Percentiles rank a stretch among this genome's conserved stretches.
Conservation (phyloP, 2,797 vertebrate species). For the Thunnus albacares region DNA sequence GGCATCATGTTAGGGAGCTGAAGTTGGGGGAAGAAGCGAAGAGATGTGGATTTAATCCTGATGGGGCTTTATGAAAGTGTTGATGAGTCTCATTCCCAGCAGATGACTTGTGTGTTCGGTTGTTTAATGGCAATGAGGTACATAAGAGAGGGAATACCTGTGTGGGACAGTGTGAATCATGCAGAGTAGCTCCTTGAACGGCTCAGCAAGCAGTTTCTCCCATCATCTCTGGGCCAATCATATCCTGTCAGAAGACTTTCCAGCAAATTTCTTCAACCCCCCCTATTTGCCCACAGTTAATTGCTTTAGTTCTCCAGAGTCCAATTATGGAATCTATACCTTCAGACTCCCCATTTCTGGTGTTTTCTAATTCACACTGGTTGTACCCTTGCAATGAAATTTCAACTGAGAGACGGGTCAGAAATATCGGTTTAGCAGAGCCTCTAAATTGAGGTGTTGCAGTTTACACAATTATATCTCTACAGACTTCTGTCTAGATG, state of each 20-base stretch:
- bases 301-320: slow-evolving; percentile 55
- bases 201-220: slow-evolving; percentile 51
- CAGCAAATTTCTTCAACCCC: slow-evolving; percentile 41
- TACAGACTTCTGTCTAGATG: no score
- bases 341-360: slow-evolving; percentile 47
- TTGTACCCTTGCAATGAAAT: slow-evolving; percentile 24
- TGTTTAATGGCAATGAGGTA: slow-evolving; percentile 26
- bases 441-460: slow-evolving; percentile 29
- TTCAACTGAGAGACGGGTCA: slow-evolving; percentile 41
- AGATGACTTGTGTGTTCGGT: slow-evolving; percentile 16
- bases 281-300: slow-evolving; percentile 40
- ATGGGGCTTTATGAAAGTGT: slow-evolving; percentile 9
- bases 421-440: slow-evolving; percentile 51
- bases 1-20: not conserved
- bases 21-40: slow-evolving; percentile 12
- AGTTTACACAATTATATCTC: not conserved
- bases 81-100: slow-evolving; percentile 7
- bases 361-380: slow-evolving; percentile 39
- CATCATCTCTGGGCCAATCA: slow-evolving; percentile 57
- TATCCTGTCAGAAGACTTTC: slow-evolving; percentile 51
- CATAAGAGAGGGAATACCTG: slow-evolving; percentile 45
- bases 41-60: slow-evolving; percentile 18
- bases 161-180: slow-evolving; percentile 33
- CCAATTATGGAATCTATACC: slow-evolving; percentile 67
- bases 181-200: slow-evolving; percentile 44